Base-by-base conservation (phyloP, 2,797 vertebrate species). In the Sphenodon punctatus region DNA sequence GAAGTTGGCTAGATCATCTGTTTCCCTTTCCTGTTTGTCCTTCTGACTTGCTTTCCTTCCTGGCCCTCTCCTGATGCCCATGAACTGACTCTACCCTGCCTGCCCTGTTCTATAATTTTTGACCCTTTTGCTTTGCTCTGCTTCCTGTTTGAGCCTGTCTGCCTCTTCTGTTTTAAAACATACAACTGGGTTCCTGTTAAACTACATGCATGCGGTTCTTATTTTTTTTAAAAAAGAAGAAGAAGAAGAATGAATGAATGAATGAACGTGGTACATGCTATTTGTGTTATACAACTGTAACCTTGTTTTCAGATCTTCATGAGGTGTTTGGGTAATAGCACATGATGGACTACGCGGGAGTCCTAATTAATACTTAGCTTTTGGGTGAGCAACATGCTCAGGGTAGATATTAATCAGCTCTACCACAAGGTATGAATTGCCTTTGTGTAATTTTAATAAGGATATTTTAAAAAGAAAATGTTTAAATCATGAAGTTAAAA, bases 241-340 rank as follows among this genome's bases (percentile, higher is more conserved):
- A n/a, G n/a, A n/a, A n/a, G n/a, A n/a, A n/a, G n/a, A n/a, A n/a
- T n/a, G n/a, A n/a, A n/a, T n/a, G n/a, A n/a, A n/a, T n/a, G 27
- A 16, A 76, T 12, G 19, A 27, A 25, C 34, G 53, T 79, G 17
- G 43, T 78, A 15, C 55, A 69, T 56, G 23, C n/a, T 59, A 78
- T 80, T 69, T 59, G 49, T 72, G 80, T 41, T 76, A 36, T 53
- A 78, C 70, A 70, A 77, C 55, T 32, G 64, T 58, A 84, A 30
- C 67, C 67, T 88, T 76, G 36, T 80, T 89, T 88, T 80, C 58
- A 55, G 75, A 78, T 49, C 7, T 2, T 64, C 66, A 43, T 82
- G 78, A 90, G 81, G 19, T 61, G 75, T 58, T 39, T 43, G 59
- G 63, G 41, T 72, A 86, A 45, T 86, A 89, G 88, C 75, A 30